phyloP scores from a whole-genome alignment of 2,888 invertebrate genomes.

The Cephus pulcher region DNA sequence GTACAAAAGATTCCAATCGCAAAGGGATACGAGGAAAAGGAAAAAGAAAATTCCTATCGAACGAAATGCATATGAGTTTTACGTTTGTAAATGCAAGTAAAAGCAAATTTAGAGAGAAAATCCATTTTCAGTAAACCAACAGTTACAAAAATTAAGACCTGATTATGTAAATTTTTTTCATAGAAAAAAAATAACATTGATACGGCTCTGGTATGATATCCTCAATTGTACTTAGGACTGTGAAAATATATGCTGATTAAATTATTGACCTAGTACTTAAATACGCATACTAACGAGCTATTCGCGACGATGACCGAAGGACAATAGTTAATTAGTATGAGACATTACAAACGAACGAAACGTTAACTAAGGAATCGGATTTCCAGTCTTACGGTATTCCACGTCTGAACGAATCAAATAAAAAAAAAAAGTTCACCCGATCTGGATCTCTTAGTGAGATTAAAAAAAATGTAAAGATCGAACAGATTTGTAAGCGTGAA shows the following conservation, averaged over 20 bases:
- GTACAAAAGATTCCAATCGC: background rate
- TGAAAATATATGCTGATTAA: background rate
- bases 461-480: background rate
- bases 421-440: background rate
- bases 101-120: background rate
- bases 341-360: background rate
- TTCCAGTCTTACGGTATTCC: background rate
- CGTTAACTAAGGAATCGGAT: background rate
- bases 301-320: background rate
- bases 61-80: background rate
- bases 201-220: background rate
- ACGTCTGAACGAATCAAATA: background rate
- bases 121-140: background rate
- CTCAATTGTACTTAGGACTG: background rate
- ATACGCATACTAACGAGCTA: background rate
- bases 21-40: background rate
- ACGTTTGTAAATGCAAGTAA: background rate
- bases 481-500: background rate
- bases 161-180: background rate
- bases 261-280: background rate
- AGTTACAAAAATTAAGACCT: background rate
- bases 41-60: background rate
- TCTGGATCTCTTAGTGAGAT: background rate
- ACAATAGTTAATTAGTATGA: background rate
- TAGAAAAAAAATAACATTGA: background rate